These are phyloP conservation scores for Sinelater perroti DNA, from an alignment of 2,888 invertebrate species.

Conservation along the genomic window DNA sequence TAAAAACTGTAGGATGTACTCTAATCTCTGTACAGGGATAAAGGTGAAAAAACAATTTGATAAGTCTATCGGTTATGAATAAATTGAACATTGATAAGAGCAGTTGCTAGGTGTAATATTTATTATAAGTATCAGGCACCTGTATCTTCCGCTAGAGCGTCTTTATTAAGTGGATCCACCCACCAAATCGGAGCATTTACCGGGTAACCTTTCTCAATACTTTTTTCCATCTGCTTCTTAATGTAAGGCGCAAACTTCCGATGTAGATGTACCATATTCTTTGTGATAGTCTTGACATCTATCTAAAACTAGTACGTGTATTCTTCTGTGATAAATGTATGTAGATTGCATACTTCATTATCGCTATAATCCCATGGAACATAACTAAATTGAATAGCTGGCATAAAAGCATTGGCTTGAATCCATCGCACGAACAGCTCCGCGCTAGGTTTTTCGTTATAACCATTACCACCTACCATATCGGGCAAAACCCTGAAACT, in stretches of 20 bases:
- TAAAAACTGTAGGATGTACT: no score
- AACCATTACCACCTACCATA: slow-evolving; percentile 79
- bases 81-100: no score
- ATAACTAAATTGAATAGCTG: slow-evolving; percentile 80
- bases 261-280: slow-evolving; percentile 72
- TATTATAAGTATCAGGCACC: slow-evolving; percentile 6
- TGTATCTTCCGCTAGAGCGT: slow-evolving; percentile 20
- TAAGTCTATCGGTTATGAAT: no score
- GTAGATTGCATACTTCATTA: no score
- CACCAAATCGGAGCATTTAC: slow-evolving; percentile 89
- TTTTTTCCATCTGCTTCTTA: slow-evolving; percentile 68
- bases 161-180: slow-evolving; percentile 73
- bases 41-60: no score
- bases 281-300: slow-evolving; percentile 70
- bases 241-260: slow-evolving; percentile 69
- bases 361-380: slow-evolving; percentile 83
- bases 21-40: no score
- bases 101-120: no score
- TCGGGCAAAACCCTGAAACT: slow-evolving; percentile 73
- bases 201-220: slow-evolving; percentile 71
- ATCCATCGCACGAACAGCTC: slow-evolving; percentile 82
- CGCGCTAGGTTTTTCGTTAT: slow-evolving; percentile 64
- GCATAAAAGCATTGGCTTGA: slow-evolving; percentile 80
- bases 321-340: no score
- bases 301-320: no score